Evolutionary conservation across 2,888 invertebrate genomes (phyloP), one percentile per base, ranked within the genome.

Genomic region (Aphelenchoides bicaudatus): DNA sequence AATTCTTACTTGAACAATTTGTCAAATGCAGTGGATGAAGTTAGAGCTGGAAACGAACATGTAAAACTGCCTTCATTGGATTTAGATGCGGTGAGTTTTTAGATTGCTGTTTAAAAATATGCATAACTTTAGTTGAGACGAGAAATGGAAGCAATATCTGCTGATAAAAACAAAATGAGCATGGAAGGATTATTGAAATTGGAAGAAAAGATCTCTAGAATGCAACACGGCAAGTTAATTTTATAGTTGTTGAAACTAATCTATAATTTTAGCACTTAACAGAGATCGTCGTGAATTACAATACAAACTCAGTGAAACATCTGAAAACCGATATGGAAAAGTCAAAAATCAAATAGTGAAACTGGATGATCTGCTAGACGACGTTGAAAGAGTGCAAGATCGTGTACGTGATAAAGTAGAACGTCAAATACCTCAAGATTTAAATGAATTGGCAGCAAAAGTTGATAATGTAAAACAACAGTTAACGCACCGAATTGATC

Each of bases 131-230:
- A 75, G 75, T 58, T 78, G 4, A 67, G 75, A 1, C 68, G 75
- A 5, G 78, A 78, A 38, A 78, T 78, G 75, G 76, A 77, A 46
- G 70, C 72, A 1, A 76, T 78, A 10, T 67, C 76, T 3, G 71
- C 75, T 2, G 78, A 78, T 55, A 78, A 78, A 59, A 76, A 75
- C 65, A 78, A 78, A 49, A 54, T 78, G 54, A 73, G 70, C 43
- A 78, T 78, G 78, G 77, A 78, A 48, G 78, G 78, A 2, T 58
- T 78, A 28, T 53, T 78, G 46, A 75, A 75, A 49, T 39, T 78
- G 37, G 78, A 78, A 57, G 78, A 78, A 63, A 78, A 75, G 56
- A 75, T 78, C 63, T 67, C 67, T 8, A 54, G 72, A 19, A 74
- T 78, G 6, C 77, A 78, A 55, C 62, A 68, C 55, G 72, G 73